Percentiles rank a stretch among this genome's conserved stretches.
Conservation (phyloP, 2,797 vertebrate genomes). For the Gymnoscopelus braueri region DNA sequence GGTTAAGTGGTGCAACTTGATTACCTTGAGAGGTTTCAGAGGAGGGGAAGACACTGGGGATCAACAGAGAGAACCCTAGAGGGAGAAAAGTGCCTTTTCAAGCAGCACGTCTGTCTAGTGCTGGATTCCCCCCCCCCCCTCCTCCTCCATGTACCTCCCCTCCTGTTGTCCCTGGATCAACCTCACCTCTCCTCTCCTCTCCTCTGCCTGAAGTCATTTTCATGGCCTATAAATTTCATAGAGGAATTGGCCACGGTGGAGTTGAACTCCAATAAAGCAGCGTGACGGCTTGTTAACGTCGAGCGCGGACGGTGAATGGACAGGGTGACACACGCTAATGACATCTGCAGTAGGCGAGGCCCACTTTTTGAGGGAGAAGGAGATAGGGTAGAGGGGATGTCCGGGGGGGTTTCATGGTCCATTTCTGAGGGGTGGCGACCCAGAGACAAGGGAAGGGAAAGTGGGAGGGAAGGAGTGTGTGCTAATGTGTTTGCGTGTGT, state of each 20-base stretch:
- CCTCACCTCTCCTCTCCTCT: constrained; percentile 14
- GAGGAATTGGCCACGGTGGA: constrained; percentile 67
- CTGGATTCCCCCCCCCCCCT: constrained; percentile 37
- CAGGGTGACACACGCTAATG: constrained; percentile 76
- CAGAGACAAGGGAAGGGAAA: constrained; percentile 59
- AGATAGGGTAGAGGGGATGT: constrained; percentile 27
- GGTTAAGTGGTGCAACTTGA: constrained; percentile 44
- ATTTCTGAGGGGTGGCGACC: constrained; percentile 48
- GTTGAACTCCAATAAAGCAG: constrained; percentile 49
- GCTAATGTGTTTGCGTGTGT: constrained; percentile 22
- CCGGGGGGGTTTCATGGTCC: constrained; percentile 29
- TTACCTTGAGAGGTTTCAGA: constrained; percentile 31
- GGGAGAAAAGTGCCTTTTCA: constrained; percentile 18
- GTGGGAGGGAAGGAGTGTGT: constrained; percentile 21
- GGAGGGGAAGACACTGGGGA: constrained; percentile 20
- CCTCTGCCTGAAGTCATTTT: constrained; percentile 67
- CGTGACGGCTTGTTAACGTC: constrained; percentile 65
- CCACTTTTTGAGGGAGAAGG: constrained; percentile 17
- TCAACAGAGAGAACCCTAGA: constrained; percentile 6
- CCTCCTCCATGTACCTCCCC: constrained; percentile 39
- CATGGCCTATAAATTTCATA: constrained; percentile 78
- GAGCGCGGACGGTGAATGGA: constrained; percentile 56
- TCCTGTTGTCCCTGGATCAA: constrained; percentile 34
- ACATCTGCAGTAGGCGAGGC: constrained; percentile 64
- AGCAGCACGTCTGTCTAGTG: constrained; percentile 19